Percentiles rank a stretch among this genome's conserved stretches.
Conservation (phyloP, 64 coral and sea anemone species). For the Trachythela sp. region DNA sequence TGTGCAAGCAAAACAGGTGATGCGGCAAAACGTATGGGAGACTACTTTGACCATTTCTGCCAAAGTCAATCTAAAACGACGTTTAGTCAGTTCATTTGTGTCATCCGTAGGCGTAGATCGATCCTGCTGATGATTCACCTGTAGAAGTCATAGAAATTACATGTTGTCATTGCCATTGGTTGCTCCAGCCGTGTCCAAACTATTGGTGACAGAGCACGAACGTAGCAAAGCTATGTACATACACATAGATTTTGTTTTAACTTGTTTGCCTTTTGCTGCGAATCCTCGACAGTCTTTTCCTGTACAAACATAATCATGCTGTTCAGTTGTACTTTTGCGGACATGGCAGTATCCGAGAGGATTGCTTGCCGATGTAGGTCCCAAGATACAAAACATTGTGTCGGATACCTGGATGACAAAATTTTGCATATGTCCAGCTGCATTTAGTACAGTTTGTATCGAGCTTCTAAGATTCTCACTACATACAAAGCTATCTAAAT, state of each 20-base stretch:
- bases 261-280: background rate
- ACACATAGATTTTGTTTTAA: background rate
- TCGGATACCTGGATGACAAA: background rate
- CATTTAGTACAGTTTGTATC: background rate
- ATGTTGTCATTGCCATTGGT: too few species aligned
- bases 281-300: background rate
- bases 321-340: background rate
- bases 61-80: background rate
- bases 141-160: too few species aligned
- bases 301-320: background rate
- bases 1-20: background rate
- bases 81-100: background rate
- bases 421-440: background rate
- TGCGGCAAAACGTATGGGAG: background rate
- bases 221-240: background rate
- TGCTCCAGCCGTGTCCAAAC: too few species aligned
- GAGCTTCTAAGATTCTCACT: background rate
- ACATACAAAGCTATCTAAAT: background rate
- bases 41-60: background rate
- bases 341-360: background rate
- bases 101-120: background rate
- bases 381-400: background rate
- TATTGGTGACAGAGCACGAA: background rate
- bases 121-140: background rate
- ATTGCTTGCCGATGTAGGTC: background rate